These are phyloP conservation scores for Drosophila navojoa DNA, from an alignment of 1,140 invertebrate genomes.

Conservation along the genomic window DNA sequence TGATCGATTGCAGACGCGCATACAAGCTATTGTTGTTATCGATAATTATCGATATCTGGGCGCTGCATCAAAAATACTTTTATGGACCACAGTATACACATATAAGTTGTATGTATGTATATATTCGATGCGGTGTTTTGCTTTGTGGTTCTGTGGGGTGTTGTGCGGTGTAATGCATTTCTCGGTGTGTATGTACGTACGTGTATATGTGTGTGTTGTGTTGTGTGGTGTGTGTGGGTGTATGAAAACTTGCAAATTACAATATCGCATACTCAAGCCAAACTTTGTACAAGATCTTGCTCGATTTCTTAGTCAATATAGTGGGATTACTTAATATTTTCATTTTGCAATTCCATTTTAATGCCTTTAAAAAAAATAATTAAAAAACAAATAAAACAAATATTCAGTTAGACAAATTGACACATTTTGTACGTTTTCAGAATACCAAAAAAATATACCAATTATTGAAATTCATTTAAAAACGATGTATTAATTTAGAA, in stretches of 20 bases:
- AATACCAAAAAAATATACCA: conserved; percentile 32
- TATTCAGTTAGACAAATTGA: conserved; percentile 18
- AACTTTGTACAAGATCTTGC: conserved; percentile 54
- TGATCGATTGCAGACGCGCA: conserved; percentile 41
- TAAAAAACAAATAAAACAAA: conserved; percentile 35
- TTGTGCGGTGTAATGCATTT: conserved; percentile 22
- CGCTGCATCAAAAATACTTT: conserved; percentile 71
- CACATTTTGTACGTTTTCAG: conserved; percentile 69
- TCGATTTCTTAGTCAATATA: conserved; percentile 23
- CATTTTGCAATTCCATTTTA: conserved; percentile 34
- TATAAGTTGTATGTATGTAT: conserved; percentile 38
- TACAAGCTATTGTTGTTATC: not conserved
- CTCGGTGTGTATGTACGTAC: conserved; percentile 32
- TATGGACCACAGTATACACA: conserved; percentile 58
- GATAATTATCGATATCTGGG: conserved; percentile 13
- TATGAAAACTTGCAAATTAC: conserved; percentile 74
- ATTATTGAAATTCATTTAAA: conserved; percentile 20
- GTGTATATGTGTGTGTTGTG: conserved; percentile 26
- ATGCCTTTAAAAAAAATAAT: conserved; percentile 32
- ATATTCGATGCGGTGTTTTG: conserved; percentile 8
- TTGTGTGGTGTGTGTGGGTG: conserved; percentile 26
- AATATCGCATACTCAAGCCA: conserved; percentile 67
- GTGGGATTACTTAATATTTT: conserved; percentile 4
- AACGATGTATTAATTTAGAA: conserved; percentile 44
- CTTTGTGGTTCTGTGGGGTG: not conserved